phyloP scores from a whole-genome alignment of 2,888 invertebrate species.

The Hymenopus coronatus region DNA sequence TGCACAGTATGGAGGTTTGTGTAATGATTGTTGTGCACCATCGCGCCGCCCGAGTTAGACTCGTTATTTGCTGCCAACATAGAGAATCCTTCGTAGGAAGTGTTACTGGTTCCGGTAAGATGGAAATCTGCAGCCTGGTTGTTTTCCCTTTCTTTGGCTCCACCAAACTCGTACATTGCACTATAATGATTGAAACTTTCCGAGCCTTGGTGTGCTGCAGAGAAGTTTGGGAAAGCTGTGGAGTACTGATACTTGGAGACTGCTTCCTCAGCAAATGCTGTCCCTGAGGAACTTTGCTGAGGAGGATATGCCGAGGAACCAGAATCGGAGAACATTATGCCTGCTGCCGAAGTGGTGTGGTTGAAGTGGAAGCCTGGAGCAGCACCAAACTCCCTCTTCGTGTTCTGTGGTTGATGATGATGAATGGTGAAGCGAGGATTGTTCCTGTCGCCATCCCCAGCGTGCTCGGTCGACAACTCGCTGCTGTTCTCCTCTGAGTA shows the following conservation, averaged over 20 bases:
- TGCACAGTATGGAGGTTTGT: slow-evolving; percentile 63
- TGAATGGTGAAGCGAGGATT: not conserved
- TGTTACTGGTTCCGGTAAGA: not conserved
- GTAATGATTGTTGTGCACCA: slow-evolving; percentile 49
- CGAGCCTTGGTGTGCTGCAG: slow-evolving; percentile 9
- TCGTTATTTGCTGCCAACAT: not conserved
- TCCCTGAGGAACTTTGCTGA: not conserved
- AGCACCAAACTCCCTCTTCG: slow-evolving; percentile 23
- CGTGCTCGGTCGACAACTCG: slow-evolving; percentile 37
- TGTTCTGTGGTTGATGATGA: slow-evolving; percentile 17
- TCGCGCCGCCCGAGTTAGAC: not conserved
- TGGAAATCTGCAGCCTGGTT: slow-evolving; percentile 14
- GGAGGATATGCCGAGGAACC: not conserved
- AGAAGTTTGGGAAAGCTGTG: slow-evolving; percentile 27
- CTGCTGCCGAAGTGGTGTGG: slow-evolving; percentile 8
- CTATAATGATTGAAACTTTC: slow-evolving; percentile 25
- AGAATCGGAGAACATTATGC: slow-evolving; percentile 22
- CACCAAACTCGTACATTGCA: slow-evolving; percentile 17
- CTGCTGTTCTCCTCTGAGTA: slow-evolving; percentile 55
- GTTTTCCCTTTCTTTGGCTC: not conserved
- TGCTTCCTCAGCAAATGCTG: slow-evolving; percentile 19
- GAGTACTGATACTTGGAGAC: slow-evolving; percentile 30
- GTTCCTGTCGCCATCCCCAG: slow-evolving; percentile 2
- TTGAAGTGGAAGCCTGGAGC: slow-evolving; percentile 26
- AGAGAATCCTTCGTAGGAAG: slow-evolving; percentile 22